Base-by-base conservation (phyloP, 2,113 vertebrate species). In the Sprattus sprattus region DNA sequence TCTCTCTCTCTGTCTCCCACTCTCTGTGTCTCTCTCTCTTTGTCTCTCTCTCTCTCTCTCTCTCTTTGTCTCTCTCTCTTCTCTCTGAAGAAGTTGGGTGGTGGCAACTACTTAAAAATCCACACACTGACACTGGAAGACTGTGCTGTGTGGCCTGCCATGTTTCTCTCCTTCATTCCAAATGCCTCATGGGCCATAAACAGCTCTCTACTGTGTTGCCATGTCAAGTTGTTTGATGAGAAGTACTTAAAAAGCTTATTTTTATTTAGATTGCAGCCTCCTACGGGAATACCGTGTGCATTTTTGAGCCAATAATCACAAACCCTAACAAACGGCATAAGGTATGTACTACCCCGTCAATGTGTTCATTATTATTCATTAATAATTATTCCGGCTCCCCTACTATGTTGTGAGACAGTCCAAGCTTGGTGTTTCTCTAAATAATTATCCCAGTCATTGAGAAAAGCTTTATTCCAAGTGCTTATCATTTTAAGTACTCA, bases 251-350 rank as follows among this genome's bases (percentile, higher is more conserved):
- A 78, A 39, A 3, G 28, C 32, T 81, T 90, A 83, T 93, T 93
- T 86, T 91, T 92, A 95, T 95, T 93, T 92, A 99, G 98, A 99
- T 99, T 89, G 98, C 98, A 90, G 97, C 98, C 0, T 99, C 98
- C 44, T 99, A 99, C 81, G 98, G 98, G 92, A 99, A 99, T 85
- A 97, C 97, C 84, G 98, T 99, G 91, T 99, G 97, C 91, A 97
- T 99, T 94, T 99, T 99, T 93, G 98, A 99, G 90, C 98, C 98
- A 0, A 94, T 99, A 87, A 95, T 96, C 86, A 92, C 96, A 91
- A 98, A 97, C 95, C 96, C 95, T 93, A 97, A 98, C 94, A 99
- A 98, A 94, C 96, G 98, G 92, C 98, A 99, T 93, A 95, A 95
- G 95, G 98, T 99, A 95, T 96, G 97, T 96, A 92, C 2, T 10